Conservation (phyloP, 2,113 vertebrate genomes). For the Myiozetetes cayanensis region DNA sequence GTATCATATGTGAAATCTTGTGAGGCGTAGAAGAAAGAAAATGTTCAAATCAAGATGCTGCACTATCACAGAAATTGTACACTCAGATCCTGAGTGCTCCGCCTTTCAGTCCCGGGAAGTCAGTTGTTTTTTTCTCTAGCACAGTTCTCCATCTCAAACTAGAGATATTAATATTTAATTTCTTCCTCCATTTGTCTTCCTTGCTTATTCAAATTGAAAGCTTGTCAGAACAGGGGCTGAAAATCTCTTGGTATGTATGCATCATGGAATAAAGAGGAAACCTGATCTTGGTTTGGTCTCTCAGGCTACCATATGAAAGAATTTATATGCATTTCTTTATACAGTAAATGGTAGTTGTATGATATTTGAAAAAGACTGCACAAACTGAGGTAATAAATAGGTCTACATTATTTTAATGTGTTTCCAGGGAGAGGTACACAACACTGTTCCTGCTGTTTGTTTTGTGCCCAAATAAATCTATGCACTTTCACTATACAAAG, state of each 20-base stretch:
- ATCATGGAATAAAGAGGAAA: conserved; percentile 41
- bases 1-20: neutral
- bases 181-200: conserved; percentile 45
- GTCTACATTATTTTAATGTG: neutral
- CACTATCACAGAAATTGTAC: neutral
- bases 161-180: conserved; percentile 58
- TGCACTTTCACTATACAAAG: neutral
- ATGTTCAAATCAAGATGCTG: neutral
- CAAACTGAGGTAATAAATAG: neutral
- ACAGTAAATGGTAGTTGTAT: neutral
- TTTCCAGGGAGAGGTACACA: neutral
- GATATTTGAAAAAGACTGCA: neutral
- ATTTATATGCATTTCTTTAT: neutral
- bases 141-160: neutral
- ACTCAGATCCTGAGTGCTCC: neutral
- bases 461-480: neutral
- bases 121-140: conserved; percentile 20
- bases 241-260: conserved; percentile 54
- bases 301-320: neutral
- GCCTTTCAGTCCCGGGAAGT: conserved; percentile 1
- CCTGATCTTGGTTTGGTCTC: conserved; percentile 26
- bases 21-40: neutral
- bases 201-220: conserved; percentile 61
- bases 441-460: neutral
- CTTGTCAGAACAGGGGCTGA: conserved; percentile 56